Evolutionary conservation across 2,888 invertebrate genomes (phyloP), one percentile per base, ranked within the genome.

Genomic region (Flexamia atlantica): DNA sequence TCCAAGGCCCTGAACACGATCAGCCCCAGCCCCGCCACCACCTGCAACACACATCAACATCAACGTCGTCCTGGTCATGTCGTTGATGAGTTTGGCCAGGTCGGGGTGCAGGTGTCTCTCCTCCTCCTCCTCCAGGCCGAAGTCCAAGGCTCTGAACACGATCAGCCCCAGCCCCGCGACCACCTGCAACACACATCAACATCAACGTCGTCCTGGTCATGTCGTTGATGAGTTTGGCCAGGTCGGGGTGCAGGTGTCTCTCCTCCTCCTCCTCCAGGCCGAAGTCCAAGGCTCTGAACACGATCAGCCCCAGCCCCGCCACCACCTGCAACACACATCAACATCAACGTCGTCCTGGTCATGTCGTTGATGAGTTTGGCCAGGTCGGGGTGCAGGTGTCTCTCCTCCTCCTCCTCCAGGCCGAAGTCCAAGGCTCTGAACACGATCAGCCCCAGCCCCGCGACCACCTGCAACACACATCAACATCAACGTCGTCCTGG

Each of bases 371-470:
- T 96, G 83, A 98, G 94, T 81, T 93, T 93, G 90, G 97, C 97
- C 87, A 98, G 93, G 89, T 97, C 96, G 17, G 95, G 94, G 87
- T 96, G 96, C 88, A 98, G 94, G 88, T 95, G 94, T 87, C 96
- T 93, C 91, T 98, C 98, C 91, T 98, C 97, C 86, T 96, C 95
- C 88, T 95, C 95, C 64, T 94, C 93, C 88, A 96, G 93, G 87
- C 97, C 96, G 91, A 95, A 97, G 91, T 98, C 98, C 90, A 98
- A 92, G 53, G 98, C 97, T 88, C 94, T 94, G 91, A 97, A 98
- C 87, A 98, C 94, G 87, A 96, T 93, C 88, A 95, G 92, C 68
- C 98, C 98, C 88, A 98, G 91, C 88, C 94, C 94, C 86, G 94
- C 93, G 87, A 97, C 93, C 89, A 96, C 92, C 97, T 97, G 93